A percentile compares a stretch with the other conserved stretches of the same genome.
Conservation (phyloP, 2,888 invertebrate species). For the Perithous albicinctus region DNA sequence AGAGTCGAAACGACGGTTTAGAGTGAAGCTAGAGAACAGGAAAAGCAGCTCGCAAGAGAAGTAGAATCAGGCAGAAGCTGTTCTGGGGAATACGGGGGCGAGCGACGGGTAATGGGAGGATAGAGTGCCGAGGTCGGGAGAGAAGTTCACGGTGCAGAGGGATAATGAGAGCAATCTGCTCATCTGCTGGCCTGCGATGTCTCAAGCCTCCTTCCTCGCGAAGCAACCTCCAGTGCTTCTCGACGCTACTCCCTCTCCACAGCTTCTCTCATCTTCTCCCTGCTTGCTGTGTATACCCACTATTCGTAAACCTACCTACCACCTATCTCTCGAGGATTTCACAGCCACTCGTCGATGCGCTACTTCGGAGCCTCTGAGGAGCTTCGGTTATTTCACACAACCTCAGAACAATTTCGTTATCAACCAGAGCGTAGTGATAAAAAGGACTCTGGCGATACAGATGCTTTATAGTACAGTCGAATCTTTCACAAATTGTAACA, state of each 20-base stretch:
- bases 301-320: conserved; percentile 43
- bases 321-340: conserved; percentile 47
- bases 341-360: conserved; percentile 50
- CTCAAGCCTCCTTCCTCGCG: conserved; percentile 71
- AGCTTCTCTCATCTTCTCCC: conserved; percentile 44
- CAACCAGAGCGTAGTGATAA: conserved; percentile 3
- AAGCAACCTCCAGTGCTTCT: conserved; percentile 63
- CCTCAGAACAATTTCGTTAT: conserved; percentile 21
- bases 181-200: conserved; percentile 76
- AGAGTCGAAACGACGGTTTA: conserved; percentile 40
- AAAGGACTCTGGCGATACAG: not conserved
- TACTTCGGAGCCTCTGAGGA: conserved; percentile 5
- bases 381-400: conserved; percentile 46
- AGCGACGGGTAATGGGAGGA: conserved; percentile 73
- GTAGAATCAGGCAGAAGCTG: conserved; percentile 59
- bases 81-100: conserved; percentile 52
- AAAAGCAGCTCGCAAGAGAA: conserved; percentile 57
- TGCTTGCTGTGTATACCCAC: conserved; percentile 42
- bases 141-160: conserved; percentile 75
- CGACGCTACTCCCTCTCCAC: conserved; percentile 48
- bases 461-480: too few species aligned
- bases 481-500: too few species aligned
- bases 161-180: conserved; percentile 79
- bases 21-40: conserved; percentile 30
- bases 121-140: conserved; percentile 71